Evolutionary conservation across 2,797 vertebrate species (phyloP), one percentile per base, ranked within the genome.

Genomic region (Sciurus vulgaris): DNA sequence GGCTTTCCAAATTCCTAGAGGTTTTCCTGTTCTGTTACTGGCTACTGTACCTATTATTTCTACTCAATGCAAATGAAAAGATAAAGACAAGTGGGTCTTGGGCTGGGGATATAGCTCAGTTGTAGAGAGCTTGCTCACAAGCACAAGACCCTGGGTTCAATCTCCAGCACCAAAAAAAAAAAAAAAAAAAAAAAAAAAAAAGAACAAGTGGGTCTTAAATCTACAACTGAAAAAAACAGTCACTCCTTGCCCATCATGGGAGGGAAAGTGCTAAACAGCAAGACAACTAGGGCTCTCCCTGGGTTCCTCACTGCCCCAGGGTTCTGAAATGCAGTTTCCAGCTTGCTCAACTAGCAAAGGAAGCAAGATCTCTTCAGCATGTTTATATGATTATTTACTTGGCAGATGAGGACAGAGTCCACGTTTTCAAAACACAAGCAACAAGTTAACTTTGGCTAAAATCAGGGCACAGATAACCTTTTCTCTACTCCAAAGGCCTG

Each of bases 341-440:
- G 65, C 30, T 33, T 85, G 54, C 47, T 69, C 38, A 93, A 35
- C 13, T 10, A 51, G 38, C n/a, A 14, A 49, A 35, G 15, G 22
- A 83, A 86, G 41, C 65, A 76, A 59, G 56, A 38, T 67, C 17
- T 22, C 35, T 47, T 67, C 61, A 63, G 12, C 2, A 5, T 73
- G 33, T 44, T 69, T 30, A 12, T 11, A 3, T 14, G 7, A 24
- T 89, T 56, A 95, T 17, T 70, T 14, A 76, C 28, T 35, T 59
- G 8, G 61, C 44, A 74, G 49, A 61, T 59, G 22, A 54, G 79
- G 63, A 20, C 69, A 92, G 56, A 96, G 86, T 96, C 26, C 79
- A 91, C 9, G 22, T 7, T 77, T 70, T 13, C 1, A 47, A 77
- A 77, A 70, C 3, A 41, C 72, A 95, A 91, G 24, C 54, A 74